Base-by-base conservation (phyloP, 1,140 invertebrate species). In the Piezodorus guildinii region DNA sequence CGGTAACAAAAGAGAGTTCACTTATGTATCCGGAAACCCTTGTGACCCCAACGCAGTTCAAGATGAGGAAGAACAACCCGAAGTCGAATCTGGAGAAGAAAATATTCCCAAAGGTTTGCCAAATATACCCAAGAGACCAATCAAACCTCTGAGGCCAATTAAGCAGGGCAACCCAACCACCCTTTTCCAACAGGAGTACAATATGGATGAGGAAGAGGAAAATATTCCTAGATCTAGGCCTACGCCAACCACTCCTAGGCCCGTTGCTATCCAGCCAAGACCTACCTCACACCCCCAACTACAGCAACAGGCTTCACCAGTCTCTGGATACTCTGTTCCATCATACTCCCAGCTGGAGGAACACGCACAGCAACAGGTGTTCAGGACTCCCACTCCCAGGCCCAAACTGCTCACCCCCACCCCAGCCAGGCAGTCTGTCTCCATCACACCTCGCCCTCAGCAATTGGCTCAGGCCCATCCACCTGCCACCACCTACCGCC, bases 21-120 rank as follows among this genome's bases (percentile, higher is more conserved):
- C 86, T 1, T 94, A 94, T 72, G 88, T 90, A 1, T 90, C 88
- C n/a, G 90, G 90, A n/a, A 91, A 91, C 71, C 87, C 88, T 3
- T 91, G 88, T 72, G 88, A 91, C 69, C 87, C 87, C 1, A 89
- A 90, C 72, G 85, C 85, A 12, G 82, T 83, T 0, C 81, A 87
- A 58, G 79, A 82, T 19, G 79, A 85, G 62, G 83, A 86, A 12
- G 76, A 75, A 76, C 61, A 16, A 25, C 66, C 62, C 49, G 63
- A 25, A 44, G 62, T 62, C 15, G 63, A 68, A 51, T 68, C 68
- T 62, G 70, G 69, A 9, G 71, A 72, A 49, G 73, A 74, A 30
- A 74, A 75, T 45, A 66, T 72, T 19, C 73, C 73, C 4, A 58
- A 66, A 30, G 25, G 67, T 19, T 56, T 25, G 25, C 61, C 23